Evolutionary conservation across 2,113 vertebrate species (phyloP), one percentile per base, ranked within the genome.

Genomic region (Zosterops borbonicus): DNA sequence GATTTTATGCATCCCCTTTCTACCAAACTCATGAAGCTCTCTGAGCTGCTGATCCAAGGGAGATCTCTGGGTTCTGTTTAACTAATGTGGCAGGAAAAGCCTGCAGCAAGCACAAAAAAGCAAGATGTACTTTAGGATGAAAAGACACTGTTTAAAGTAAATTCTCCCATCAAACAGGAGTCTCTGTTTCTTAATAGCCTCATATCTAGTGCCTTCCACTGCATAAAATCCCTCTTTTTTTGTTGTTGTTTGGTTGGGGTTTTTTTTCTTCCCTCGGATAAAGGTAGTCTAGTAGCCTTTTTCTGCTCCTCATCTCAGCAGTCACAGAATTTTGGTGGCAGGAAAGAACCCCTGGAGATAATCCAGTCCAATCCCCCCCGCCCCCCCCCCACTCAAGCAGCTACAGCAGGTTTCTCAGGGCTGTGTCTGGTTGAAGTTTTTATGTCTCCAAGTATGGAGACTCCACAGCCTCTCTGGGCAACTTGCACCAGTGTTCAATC

Each of bases 351-450:
- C 74, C 37, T 46, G 19, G n/a, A 80, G 35, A 65, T 35, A 39
- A 60, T 9, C 12, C 35, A 13, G n/a, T 46, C 22, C 41, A 25
- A 20, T 0, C 2, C 5, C 7, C 6, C 0, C 2, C 5, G n/a
- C n/a, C 35, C 35, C 35, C 39, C 0, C 2, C 5, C 6, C 6
- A 9, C n/a, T 89, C 31, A 77, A 37, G 16, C 9, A 94, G 41
- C 33, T 56, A 60, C 39, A 89, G 41, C 8, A 83, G 19, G 9
- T n/a, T 64, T 12, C 14, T 91, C 44, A 31, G 55, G 27, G 12
- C 20, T 4, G 0, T 15, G 7, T 25, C 31, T 58, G 62, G 21
- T 5, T 73, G 49, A 8, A 8, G 8, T 27, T 71, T 80, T 50
- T 64, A 0, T 70, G 58, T 31, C 29, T 69, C 37, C 37, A 81